Conservation (phyloP, 2,113 vertebrate species). For the cattle (Bos taurus) region DNA sequence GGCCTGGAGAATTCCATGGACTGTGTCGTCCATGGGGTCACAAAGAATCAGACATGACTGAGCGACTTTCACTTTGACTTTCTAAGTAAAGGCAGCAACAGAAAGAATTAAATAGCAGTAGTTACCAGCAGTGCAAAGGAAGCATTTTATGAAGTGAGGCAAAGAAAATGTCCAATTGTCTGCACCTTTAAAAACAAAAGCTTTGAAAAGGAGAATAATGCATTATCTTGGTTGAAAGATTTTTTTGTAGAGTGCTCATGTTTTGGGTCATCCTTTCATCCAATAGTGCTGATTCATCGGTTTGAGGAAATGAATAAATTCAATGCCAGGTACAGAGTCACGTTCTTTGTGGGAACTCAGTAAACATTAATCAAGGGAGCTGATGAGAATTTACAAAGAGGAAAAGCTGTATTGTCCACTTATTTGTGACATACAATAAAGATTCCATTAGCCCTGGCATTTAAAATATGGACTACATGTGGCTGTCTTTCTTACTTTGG, state of each 20-base stretch:
- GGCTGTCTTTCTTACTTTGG: not conserved
- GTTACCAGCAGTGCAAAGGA: not conserved
- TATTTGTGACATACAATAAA: not conserved
- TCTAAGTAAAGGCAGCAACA: not conserved
- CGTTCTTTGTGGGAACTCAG: not conserved
- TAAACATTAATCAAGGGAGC: slow-evolving; percentile 49
- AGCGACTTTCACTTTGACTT: not conserved
- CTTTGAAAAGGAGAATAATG: slow-evolving; percentile 11
- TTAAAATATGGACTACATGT: not conserved
- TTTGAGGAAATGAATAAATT: slow-evolving; percentile 55
- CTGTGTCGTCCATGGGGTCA: not conserved
- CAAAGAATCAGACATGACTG: not conserved
- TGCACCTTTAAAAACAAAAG: slow-evolving; percentile 5
- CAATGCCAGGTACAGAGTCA: not conserved
- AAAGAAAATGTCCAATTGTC: not conserved
- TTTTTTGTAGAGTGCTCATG: not conserved
- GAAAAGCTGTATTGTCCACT: not conserved
- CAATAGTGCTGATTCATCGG: slow-evolving; percentile 46
- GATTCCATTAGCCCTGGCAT: not conserved
- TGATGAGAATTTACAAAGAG: slow-evolving; percentile 51
- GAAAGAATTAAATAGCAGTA: not conserved
- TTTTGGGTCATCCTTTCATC: slow-evolving; percentile 34
- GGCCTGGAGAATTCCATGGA: not conserved
- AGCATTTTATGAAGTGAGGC: not conserved
- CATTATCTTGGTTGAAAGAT: not conserved